These are phyloP conservation scores for Hetaerina titia DNA, from an alignment of 2,888 invertebrate species.

Conservation along the genomic window DNA sequence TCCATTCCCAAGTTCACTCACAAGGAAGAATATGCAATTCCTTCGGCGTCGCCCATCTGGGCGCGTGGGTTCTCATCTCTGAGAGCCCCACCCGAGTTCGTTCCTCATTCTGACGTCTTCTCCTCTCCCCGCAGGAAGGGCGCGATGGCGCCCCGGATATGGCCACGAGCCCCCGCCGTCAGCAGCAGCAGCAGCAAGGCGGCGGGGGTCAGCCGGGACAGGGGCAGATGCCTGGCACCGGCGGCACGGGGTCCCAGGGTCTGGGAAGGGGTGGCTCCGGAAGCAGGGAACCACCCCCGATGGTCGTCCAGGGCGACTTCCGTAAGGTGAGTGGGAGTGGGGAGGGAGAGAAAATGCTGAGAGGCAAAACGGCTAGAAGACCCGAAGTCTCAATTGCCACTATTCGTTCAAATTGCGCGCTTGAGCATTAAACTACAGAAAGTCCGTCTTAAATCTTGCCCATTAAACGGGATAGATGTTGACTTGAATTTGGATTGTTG, in stretches of 20 bases:
- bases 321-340: slow-evolving; percentile 83
- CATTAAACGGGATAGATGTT: background rate
- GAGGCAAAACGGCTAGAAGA: background rate
- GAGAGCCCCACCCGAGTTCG: background rate
- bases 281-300: slow-evolving; percentile 85
- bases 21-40: background rate
- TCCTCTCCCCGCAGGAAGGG: slow-evolving; percentile 84
- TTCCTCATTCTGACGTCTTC: slow-evolving; percentile 69
- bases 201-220: slow-evolving; percentile 77
- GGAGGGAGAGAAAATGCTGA: background rate
- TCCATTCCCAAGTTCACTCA: too few species aligned
- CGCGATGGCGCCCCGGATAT: slow-evolving; percentile 94
- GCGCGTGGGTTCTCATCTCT: background rate
- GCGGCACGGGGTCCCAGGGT: slow-evolving; percentile 72
- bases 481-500: background rate
- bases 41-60: background rate
- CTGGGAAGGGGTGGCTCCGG: slow-evolving; percentile 79
- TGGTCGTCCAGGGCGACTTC: slow-evolving; percentile 95
- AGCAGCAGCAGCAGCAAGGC: slow-evolving; percentile 83
- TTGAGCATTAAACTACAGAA: background rate
- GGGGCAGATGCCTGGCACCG: slow-evolving; percentile 74
- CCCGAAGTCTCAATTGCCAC: background rate
- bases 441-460: background rate
- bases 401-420: background rate
- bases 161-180: slow-evolving; percentile 92